Evolutionary conservation across 2,113 vertebrate genomes (phyloP), one percentile per base, ranked within the genome.

Genomic region (Tachysurus vachellii): DNA sequence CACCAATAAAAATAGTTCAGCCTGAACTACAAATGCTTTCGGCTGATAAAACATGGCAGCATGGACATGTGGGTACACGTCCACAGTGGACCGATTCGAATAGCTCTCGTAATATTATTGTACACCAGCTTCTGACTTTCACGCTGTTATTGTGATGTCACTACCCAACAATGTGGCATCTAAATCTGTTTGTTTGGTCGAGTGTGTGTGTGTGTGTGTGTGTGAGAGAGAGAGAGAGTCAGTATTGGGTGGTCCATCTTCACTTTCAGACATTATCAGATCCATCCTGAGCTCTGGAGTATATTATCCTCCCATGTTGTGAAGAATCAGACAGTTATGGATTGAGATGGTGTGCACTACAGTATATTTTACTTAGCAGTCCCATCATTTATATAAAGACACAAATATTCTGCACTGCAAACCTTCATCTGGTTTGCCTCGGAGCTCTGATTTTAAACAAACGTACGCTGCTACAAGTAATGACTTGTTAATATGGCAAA

Each of bases 1-100:
- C 47, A n/a, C 82, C 53, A 10, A 83, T 83, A 83, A 83, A 83
- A 68, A 83, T 83, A 83, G 79, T 61, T 61, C 57, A 44, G 79
- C 79, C 17, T 59, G 56, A 59, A 42, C 3, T 42, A 23, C 17
- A 5, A 1, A 17, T 2, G 28, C 76, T 9, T 28, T 57, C 31
- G n/a, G 53, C 53, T 3, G 17, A 79, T 54, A 79, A 56, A 56
- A 3, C 7, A 1, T 56, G 50, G 73, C 44, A 76, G 76, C 50
- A 19, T 19, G 76, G 28, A 79, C 31, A 42, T 80, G 79, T 80
- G 54, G 23, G 31, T 59, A 31, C 54, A 80, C 4, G 54, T 80
- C 53, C 53, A 56, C 76, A 11, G 28, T 80, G 54, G 54, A 56
- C 16, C 11, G n/a, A 19, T 19, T 5, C 6, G 8, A 80, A 80